phyloP scores from a whole-genome alignment of 2,113 vertebrate genomes.

The Picathartes gymnocephalus region DNA sequence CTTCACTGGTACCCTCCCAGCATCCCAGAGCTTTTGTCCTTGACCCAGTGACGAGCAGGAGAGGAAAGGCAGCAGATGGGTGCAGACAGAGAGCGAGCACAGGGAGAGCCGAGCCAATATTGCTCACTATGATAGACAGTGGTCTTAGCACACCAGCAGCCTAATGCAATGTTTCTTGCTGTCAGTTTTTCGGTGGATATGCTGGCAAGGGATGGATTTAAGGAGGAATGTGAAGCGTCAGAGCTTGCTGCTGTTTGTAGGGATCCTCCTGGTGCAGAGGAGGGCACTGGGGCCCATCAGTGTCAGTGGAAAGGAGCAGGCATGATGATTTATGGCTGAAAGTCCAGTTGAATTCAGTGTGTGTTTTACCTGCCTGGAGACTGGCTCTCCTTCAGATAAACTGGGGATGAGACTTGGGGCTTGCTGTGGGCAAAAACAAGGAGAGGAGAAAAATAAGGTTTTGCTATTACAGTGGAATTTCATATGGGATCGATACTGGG shows the following conservation, averaged over 20 bases:
- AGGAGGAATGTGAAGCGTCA: conserved; percentile 7
- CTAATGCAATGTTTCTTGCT: background rate
- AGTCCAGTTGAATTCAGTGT: background rate
- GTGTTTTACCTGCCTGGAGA: background rate
- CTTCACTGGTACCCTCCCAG: background rate
- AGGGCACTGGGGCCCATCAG: background rate
- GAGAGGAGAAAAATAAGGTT: background rate
- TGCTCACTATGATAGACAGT: conserved; percentile 61
- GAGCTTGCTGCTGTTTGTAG: background rate
- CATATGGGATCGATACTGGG: background rate
- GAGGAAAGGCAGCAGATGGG: conserved; percentile 58
- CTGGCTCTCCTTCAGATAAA: background rate
- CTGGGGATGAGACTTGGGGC: background rate
- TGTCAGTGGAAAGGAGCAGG: background rate
- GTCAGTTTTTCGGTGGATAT: background rate
- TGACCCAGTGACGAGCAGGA: background rate
- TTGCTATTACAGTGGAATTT: background rate
- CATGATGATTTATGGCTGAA: fast-evolving
- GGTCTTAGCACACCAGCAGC: conserved; percentile 63
- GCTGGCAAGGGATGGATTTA: conserved; percentile 25
- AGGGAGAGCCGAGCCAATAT: conserved; percentile 38
- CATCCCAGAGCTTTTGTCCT: conserved; percentile 4
- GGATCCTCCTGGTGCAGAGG: background rate
- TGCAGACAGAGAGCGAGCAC: background rate
- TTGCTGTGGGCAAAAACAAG: background rate